Percentiles rank a stretch among this genome's conserved stretches.
Conservation (phyloP, 2,888 invertebrate genomes). For the Cephus sareptanus region DNA sequence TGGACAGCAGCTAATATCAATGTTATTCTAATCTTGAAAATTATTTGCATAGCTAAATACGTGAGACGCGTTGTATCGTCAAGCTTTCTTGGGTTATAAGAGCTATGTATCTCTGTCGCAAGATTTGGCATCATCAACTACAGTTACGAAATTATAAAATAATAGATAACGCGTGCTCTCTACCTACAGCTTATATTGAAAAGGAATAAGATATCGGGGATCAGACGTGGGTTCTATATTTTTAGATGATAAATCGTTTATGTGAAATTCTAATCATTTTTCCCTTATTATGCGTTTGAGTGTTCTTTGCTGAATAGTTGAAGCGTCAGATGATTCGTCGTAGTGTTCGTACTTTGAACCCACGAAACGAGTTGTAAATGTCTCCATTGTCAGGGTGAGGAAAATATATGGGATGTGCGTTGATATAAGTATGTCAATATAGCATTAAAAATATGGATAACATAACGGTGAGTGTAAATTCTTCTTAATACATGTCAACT, state of each 20-base stretch:
- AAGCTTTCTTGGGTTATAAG: background rate
- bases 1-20: background rate
- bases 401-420: background rate
- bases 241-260: background rate
- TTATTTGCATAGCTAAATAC: background rate
- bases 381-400: background rate
- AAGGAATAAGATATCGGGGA: background rate
- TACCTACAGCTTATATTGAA: background rate
- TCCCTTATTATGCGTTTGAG: background rate
- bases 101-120: background rate
- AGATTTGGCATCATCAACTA: background rate
- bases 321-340: background rate
- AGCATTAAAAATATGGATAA: conserved; percentile 15
- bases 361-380: background rate
- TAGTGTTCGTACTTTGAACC: background rate
- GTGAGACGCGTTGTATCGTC: background rate
- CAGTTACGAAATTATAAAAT: background rate
- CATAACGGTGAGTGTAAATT: conserved; percentile 13
- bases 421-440: background rate
- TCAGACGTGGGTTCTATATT: background rate
- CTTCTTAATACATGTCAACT: background rate
- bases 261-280: background rate
- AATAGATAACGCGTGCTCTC: background rate
- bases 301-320: background rate
- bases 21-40: background rate